phyloP scores from a whole-genome alignment of 1,140 invertebrate species.

The Agrypnia vestita region DNA sequence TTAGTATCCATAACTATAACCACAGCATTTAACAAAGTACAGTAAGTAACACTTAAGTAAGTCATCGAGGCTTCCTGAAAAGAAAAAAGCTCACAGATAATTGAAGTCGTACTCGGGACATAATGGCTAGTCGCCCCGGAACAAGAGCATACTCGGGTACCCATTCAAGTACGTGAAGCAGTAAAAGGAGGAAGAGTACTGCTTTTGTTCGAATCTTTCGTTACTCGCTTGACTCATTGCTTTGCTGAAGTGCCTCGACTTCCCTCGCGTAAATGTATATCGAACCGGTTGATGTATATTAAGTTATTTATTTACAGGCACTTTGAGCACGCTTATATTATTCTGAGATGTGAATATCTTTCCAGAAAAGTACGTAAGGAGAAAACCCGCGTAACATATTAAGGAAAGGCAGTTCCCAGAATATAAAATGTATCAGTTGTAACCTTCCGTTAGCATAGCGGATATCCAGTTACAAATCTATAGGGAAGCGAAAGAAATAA shows the following conservation, averaged over 20 bases:
- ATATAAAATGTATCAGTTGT: slow-evolving; percentile 47
- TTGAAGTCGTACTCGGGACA: neutral
- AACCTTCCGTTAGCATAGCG: slow-evolving; percentile 54
- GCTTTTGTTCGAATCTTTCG: neutral
- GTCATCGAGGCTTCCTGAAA: neutral
- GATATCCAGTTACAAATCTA: slow-evolving; percentile 54
- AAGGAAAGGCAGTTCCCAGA: slow-evolving; percentile 43
- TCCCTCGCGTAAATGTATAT: neutral
- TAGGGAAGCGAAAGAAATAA: slow-evolving; percentile 53
- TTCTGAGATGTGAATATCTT: slow-evolving; percentile 48
- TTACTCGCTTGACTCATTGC: neutral
- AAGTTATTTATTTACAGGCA: slow-evolving; percentile 50
- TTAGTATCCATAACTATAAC: too few relatives aligned
- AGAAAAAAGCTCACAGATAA: slow-evolving; percentile 9
- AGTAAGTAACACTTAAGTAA: neutral
- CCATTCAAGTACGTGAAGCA: neutral
- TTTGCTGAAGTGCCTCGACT: neutral
- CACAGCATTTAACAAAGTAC: neutral
- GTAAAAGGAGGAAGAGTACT: neutral
- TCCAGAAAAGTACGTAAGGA: slow-evolving; percentile 40
- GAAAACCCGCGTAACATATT: slow-evolving; percentile 52
- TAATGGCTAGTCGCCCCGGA: neutral
- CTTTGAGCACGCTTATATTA: slow-evolving; percentile 36
- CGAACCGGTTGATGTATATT: slow-evolving; percentile 37
- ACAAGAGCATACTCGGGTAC: neutral